Evolutionary conservation across 2,797 vertebrate species (phyloP).

Genomic region (Chiloscyllium punctatum): DNA sequence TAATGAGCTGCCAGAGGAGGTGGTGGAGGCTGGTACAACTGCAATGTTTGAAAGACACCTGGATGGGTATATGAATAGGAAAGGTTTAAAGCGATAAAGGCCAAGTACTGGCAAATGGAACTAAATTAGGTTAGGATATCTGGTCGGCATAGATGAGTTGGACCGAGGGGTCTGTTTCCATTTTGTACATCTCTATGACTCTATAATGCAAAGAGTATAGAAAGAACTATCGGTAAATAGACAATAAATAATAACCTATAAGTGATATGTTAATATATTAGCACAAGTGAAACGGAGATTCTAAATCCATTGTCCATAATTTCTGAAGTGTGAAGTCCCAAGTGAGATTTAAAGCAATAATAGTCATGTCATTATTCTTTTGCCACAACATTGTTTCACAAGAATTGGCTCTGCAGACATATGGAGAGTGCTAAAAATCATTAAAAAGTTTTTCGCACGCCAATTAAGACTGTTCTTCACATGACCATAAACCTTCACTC

Average conservation of each 20-base stretch:
- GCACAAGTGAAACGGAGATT: not conserved
- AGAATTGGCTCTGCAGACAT: not conserved
- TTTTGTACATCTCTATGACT: too few relatives aligned
- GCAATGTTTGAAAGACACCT: too few relatives aligned
- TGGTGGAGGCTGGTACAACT: too few relatives aligned
- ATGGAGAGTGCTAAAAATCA: not conserved
- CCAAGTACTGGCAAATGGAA: too few relatives aligned
- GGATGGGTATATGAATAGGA: too few relatives aligned
- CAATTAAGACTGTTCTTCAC: not conserved
- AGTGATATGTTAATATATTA: not conserved
- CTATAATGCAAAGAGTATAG: too few relatives aligned
- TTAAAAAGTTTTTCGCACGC: not conserved
- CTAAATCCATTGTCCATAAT: not conserved
- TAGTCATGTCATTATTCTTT: not conserved
- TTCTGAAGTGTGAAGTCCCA: not conserved
- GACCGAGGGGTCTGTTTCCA: too few relatives aligned
- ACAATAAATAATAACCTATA: not conserved
- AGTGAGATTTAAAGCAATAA: not conserved
- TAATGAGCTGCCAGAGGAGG: too few relatives aligned
- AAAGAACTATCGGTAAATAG: not conserved
- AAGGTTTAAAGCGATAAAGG: too few relatives aligned
- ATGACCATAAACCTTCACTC: not conserved
- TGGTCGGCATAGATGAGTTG: too few relatives aligned
- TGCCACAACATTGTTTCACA: not conserved
- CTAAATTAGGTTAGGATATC: too few relatives aligned